phyloP scores from a whole-genome alignment of 53 echinoderm and acorn worm genomes.

The Actinopyga echinites region DNA sequence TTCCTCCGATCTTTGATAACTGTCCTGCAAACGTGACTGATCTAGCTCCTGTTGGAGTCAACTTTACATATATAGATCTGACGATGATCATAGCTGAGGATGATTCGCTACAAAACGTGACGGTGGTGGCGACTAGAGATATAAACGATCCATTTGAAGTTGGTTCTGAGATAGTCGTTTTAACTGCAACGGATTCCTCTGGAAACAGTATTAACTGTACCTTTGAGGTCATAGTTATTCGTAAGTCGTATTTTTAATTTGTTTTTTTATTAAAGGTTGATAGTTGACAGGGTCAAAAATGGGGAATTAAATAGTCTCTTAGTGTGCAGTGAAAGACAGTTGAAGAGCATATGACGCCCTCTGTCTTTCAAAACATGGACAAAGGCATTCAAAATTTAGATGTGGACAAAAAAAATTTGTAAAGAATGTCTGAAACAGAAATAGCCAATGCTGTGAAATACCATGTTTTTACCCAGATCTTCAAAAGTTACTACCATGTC shows the following conservation, averaged over 20 bases:
- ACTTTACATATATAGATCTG: neutral
- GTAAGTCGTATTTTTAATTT: neutral
- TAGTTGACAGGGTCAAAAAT: no score
- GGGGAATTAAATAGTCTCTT: no score
- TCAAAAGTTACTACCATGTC: no score
- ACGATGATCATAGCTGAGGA: neutral
- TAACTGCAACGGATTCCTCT: conserved; percentile 19
- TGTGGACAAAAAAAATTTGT: no score
- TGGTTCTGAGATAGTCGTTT: conserved; percentile 5
- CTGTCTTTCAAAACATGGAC: no score
- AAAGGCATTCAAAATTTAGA: no score
- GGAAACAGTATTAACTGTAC: conserved; percentile 38
- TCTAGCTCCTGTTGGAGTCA: neutral
- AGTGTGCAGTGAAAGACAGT: no score
- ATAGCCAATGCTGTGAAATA: no score
- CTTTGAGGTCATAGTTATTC: conserved; percentile 16
- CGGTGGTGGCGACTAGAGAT: neutral
- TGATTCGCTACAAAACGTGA: neutral
- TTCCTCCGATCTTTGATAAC: neutral
- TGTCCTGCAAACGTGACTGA: conserved; percentile 18
- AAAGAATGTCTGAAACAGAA: no score
- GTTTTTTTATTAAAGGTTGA: no score
- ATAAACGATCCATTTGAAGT: neutral
- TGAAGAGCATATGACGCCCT: no score
- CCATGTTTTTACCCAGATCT: no score